phyloP scores from a whole-genome alignment of 2,797 vertebrate species.

The Hippoglossus hippoglossus region DNA sequence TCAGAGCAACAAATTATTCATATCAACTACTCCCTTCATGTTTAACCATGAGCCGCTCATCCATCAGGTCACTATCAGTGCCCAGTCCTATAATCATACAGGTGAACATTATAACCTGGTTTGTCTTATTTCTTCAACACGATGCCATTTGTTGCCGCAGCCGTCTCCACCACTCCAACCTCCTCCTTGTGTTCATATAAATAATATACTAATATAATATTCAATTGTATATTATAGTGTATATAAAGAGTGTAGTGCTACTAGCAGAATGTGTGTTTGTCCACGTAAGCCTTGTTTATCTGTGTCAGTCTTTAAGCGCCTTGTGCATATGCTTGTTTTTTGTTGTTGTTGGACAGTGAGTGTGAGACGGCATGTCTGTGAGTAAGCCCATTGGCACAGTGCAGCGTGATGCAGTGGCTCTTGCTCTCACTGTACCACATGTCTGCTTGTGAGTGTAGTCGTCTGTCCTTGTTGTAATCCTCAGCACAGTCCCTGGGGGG shows the following conservation, averaged over 20 bases:
- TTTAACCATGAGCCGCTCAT: no score
- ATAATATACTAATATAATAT: neutral
- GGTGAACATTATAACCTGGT: no score
- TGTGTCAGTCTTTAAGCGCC: constrained; percentile 6
- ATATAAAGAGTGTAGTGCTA: neutral
- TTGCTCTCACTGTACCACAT: constrained; percentile 15
- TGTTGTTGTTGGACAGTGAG: constrained; percentile 23
- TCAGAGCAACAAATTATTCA: no score
- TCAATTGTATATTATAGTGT: no score
- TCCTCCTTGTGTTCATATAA: neutral
- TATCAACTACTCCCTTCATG: no score
- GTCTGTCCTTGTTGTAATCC: constrained; percentile 64
- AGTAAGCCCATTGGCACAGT: constrained; percentile 55
- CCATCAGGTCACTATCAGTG: no score
- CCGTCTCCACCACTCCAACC: no score
- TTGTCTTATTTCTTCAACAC: no score
- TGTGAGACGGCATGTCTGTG: constrained; percentile 35
- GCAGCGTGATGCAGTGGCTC: constrained; percentile 44
- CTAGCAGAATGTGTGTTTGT: neutral
- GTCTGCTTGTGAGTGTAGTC: constrained; percentile 37
- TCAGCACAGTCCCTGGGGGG: constrained; percentile 30
- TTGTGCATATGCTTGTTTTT: constrained; percentile 17
- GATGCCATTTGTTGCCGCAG: no score
- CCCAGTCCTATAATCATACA: no score
- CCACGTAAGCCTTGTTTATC: constrained; percentile 2